A percentile compares a stretch with the other conserved stretches of the same genome.
Evolutionary conservation across 2,113 vertebrate genomes (phyloP).

Genomic region (Illadopsis cleaveri): DNA sequence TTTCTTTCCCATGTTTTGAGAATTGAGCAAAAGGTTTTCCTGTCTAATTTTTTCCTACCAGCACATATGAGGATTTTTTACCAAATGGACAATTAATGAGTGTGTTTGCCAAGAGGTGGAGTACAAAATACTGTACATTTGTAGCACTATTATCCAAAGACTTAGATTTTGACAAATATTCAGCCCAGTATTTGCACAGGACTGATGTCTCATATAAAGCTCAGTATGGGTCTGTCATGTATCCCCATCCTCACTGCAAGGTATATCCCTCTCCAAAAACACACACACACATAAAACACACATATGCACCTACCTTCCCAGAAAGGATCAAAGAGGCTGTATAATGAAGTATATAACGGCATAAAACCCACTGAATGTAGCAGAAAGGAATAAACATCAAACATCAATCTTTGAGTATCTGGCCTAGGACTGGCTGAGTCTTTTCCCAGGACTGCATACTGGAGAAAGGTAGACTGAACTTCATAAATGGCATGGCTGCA

Average conservation of each 20-base stretch:
- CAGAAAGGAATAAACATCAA: neutral
- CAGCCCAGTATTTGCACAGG: neutral
- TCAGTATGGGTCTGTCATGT: rapidly evolving
- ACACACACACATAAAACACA: neutral
- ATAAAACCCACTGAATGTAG: neutral
- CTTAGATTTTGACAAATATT: neutral
- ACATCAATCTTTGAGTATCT: neutral
- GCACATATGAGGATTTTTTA: neutral
- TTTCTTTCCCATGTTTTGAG: neutral
- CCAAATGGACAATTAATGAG: neutral
- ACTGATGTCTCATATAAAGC: neutral
- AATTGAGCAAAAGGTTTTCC: neutral
- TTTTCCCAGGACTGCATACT: neutral
- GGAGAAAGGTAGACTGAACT: neutral
- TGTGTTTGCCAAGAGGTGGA: neutral
- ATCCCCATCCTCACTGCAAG: neutral
- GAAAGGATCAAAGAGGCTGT: neutral
- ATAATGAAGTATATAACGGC: neutral
- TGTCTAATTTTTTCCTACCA: neutral
- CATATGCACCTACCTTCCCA: neutral
- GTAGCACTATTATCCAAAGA: neutral
- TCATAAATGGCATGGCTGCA: neutral
- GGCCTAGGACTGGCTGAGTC: neutral
- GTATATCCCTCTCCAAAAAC: neutral
- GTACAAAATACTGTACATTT: neutral